These are phyloP conservation scores for Stenolophus ochropezus DNA, from an alignment of 2,888 invertebrate genomes.

Conservation along the genomic window DNA sequence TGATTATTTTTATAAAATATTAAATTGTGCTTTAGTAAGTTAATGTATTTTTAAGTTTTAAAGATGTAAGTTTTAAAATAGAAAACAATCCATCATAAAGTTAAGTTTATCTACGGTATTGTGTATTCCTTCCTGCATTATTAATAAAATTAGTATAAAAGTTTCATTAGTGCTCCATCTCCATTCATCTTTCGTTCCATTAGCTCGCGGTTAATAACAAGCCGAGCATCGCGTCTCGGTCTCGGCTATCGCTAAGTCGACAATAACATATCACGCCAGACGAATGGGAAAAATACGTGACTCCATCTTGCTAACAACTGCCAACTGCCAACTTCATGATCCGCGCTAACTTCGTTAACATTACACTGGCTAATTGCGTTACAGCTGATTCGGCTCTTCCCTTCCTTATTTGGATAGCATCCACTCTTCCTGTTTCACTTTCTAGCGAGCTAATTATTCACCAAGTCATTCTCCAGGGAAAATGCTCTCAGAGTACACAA, in stretches of 20 bases:
- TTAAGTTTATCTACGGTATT: background rate
- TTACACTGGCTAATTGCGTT: too few relatives aligned
- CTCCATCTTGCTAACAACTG: background rate
- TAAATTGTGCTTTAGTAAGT: too few relatives aligned
- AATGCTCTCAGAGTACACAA: too few relatives aligned
- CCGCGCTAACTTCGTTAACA: conserved; percentile 26
- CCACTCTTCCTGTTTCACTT: too few relatives aligned
- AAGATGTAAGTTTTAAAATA: background rate
- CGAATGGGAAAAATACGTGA: conserved; percentile 44
- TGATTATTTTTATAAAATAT: too few relatives aligned
- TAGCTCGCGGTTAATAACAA: conserved; percentile 21
- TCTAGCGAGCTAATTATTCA: too few relatives aligned
- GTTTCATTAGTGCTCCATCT: conserved; percentile 24
- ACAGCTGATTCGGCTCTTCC: too few relatives aligned
- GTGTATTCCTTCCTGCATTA: background rate
- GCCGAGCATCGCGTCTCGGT: too few relatives aligned
- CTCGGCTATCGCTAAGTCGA: conserved; percentile 35
- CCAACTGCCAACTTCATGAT: too few relatives aligned
- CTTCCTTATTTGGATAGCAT: too few relatives aligned
- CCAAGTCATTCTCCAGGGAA: too few relatives aligned
- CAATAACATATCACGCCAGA: conserved; percentile 35
- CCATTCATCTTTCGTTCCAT: conserved; percentile 30
- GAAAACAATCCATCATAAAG: background rate
- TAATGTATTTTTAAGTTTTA: too few relatives aligned
- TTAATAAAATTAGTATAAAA: conserved; percentile 1